Base-by-base conservation (phyloP, 2,888 invertebrate genomes). In the Drosophila dives region DNA sequence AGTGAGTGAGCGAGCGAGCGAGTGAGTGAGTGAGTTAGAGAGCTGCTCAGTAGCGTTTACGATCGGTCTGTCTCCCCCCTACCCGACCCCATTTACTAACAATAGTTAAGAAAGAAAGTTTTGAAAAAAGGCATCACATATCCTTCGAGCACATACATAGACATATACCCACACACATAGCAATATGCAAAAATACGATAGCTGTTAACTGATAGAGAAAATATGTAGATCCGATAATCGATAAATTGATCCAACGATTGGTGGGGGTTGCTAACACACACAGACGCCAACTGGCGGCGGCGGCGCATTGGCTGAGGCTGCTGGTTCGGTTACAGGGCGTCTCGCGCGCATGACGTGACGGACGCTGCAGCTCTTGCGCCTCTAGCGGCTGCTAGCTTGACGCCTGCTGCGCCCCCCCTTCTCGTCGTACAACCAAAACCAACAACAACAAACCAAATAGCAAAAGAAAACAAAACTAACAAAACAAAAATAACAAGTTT, bases 291-390 rank as follows among this genome's bases (percentile, higher is more conserved):
- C 50, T 73, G 64, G 58, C 61, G 69, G 64, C 64, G 53, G 65
- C 64, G 49, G 66, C 53, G 67, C 81, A 74, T 67, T 53, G 69
- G 64, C 77, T 81, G 64, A 84, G 69, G 77, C 84, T 85, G 88
- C 84, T 84, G 84, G 84, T 80, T 84, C 88, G 69, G 84, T 85
- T 85, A 80, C 65, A 58, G 60, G 72, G 69, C 76, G 67, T 58
- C 49, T 60, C 29, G 62, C 33, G 59, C 70, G 69, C 56, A 56
- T 53, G 20, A 51, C 50, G 69, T 58, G 64, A 61, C 26, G 48
- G 48, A 61, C 61, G 53, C 74, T 61, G 68, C 60, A 59, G 58
- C 70, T 48, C 36, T 53, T 64, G 77, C 50, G 64, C 42, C 64
- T 20, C 15, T 64, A 36, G 65, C 53, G n/a, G 65, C 65, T 67